phyloP scores from a whole-genome alignment of 2,113 vertebrate species.

The Scolopax mira region DNA sequence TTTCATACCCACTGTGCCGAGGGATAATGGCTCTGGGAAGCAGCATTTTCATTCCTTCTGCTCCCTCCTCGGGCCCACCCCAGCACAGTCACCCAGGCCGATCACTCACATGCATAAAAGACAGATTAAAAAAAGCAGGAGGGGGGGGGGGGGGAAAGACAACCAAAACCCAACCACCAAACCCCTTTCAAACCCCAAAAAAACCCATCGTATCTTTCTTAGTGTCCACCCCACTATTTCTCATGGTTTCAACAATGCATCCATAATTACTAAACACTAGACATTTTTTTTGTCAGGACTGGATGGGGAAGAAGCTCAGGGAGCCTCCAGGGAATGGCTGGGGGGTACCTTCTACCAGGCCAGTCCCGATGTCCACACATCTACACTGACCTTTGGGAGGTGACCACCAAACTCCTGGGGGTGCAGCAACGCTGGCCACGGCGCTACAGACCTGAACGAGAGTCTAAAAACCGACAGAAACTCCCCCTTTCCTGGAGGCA shows the following conservation, averaged over 20 bases:
- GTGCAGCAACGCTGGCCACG: background rate
- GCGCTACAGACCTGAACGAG: background rate
- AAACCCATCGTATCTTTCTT: background rate
- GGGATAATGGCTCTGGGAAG: background rate
- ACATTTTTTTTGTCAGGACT: background rate
- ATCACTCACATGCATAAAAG: background rate
- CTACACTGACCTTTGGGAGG: background rate
- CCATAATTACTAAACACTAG: background rate
- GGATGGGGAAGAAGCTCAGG: background rate
- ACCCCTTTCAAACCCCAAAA: background rate
- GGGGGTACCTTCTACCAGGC: background rate
- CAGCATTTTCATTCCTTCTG: background rate
- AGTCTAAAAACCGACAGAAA: background rate
- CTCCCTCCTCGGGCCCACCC: background rate
- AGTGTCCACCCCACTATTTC: background rate
- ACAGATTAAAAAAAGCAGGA: background rate
- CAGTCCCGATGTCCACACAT: background rate
- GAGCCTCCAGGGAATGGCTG: background rate
- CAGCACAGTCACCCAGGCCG: background rate
- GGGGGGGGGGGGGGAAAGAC: background rate
- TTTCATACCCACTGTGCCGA: rapidly evolving
- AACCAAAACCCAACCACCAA: background rate
- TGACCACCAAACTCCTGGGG: background rate
- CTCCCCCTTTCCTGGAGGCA: background rate
- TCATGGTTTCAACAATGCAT: background rate